Base-by-base conservation (phyloP, 2,113 vertebrate species). In the Dromaius novaehollandiae region DNA sequence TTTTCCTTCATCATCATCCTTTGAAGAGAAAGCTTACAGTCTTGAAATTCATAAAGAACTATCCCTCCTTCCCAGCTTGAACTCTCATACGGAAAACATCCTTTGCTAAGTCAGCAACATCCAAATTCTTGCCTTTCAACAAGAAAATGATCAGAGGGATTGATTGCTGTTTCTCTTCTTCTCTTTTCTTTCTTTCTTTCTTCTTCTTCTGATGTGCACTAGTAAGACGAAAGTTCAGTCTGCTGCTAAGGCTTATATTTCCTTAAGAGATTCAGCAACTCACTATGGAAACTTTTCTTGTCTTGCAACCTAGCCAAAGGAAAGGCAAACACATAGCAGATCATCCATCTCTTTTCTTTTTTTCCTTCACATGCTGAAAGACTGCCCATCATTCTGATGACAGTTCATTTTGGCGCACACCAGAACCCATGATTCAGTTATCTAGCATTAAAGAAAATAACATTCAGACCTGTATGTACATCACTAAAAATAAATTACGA, bases 1-100 rank as follows among this genome's bases (percentile, higher is more conserved):
- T 79, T 50, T 20, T 21, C 38, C 50, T 51, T 82, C 40, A 28
- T 55, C 65, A 70, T 84, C 71, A 58, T 65, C 53, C 36, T 87
- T 93, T 96, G 60, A 91, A 92, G 56, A 68, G 20, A 77, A 94
- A 95, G 38, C 66, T 92, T 88, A 48, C 48, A 56, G 40, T 44
- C 26, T 76, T 91, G 38, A 93, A 89, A 73, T 64, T 78, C 19
- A n/a, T 26, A 21, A 87, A 60, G 36, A 55, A 13, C 38, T 63
- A 4, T 44, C 82, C 48, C 18, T 44, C 42, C n/a, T 16, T 70
- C 36, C 48, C 58, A 79, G 2, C 20, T 20, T 77, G 80, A 82
- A 66, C 82, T 88, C 36, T 69, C 28, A 22, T 9, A 69, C 64
- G 28, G 18, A 82, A 38, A 93, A 40, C 7, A 85, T 61, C 20